A percentile compares a stretch with the other conserved stretches of the same genome.
Conservation (phyloP, 2,113 vertebrate genomes). For the Microtus montanus region DNA sequence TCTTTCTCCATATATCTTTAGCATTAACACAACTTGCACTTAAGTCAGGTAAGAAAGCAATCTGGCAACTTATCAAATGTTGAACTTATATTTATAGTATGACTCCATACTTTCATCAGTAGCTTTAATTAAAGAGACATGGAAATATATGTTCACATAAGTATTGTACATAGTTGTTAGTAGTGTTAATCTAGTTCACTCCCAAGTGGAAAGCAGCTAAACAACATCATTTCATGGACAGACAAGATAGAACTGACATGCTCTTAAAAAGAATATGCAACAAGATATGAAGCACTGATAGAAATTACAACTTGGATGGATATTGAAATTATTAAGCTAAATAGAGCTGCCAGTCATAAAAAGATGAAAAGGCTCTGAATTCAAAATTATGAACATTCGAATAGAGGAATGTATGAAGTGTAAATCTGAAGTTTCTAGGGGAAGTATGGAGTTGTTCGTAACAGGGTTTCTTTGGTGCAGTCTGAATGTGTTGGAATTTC, state of each 20-base stretch:
- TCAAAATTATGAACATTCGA: not conserved
- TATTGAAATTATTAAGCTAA: not conserved
- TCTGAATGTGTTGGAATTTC: not conserved
- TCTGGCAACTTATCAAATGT: not conserved
- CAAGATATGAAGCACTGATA: not conserved
- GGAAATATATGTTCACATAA: not conserved
- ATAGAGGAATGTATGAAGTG: not conserved
- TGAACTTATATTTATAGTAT: not conserved
- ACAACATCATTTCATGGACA: not conserved
- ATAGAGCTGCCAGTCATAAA: not conserved
- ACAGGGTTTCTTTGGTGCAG: not conserved
- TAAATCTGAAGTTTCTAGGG: not conserved
- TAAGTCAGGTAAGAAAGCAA: not conserved
- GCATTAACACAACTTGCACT: not conserved
- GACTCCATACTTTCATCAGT: not conserved
- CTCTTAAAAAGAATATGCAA: not conserved
- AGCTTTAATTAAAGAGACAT: not conserved
- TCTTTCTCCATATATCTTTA: not conserved
- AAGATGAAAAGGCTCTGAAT: not conserved
- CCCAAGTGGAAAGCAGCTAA: not conserved
- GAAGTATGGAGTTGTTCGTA: fast-evolving
- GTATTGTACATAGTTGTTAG: not conserved
- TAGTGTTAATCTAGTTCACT: not conserved
- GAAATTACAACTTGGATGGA: not conserved
- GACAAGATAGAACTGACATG: not conserved